These are phyloP conservation scores for Cantharis rufa DNA, from an alignment of 2,888 invertebrate species.

Conservation along the genomic window DNA sequence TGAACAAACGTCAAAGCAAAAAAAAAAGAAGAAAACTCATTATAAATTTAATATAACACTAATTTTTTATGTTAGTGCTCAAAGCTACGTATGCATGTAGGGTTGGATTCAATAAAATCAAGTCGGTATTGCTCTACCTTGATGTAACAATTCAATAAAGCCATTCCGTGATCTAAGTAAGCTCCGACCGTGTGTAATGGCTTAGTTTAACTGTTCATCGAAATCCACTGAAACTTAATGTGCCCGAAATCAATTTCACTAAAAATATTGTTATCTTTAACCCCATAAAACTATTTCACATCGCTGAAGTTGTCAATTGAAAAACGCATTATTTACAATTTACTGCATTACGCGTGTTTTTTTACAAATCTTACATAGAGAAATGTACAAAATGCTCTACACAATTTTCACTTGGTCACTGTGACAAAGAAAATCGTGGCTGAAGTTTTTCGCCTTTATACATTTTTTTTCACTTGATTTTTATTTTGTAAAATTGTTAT, in stretches of 20 bases:
- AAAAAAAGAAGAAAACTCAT: too few relatives aligned
- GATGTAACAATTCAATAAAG: conserved; percentile 43
- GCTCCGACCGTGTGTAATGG: conserved; percentile 51
- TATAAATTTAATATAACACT: background rate
- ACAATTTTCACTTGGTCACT: too few relatives aligned
- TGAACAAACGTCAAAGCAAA: too few relatives aligned
- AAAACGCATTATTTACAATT: background rate
- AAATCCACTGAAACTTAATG: conserved; percentile 51
- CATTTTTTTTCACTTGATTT: too few relatives aligned
- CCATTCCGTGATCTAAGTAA: conserved; percentile 51
- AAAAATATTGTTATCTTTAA: conserved; percentile 47
- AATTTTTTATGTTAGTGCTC: background rate
- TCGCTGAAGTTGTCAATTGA: background rate
- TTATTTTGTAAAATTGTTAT: too few relatives aligned
- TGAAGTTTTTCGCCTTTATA: too few relatives aligned
- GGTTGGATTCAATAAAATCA: conserved; percentile 13
- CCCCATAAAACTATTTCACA: conserved; percentile 1
- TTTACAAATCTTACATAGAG: background rate
- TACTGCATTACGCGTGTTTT: background rate
- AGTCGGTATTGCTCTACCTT: conserved; percentile 20
- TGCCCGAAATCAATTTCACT: conserved; percentile 53
- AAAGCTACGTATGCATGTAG: background rate
- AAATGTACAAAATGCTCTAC: too few relatives aligned
- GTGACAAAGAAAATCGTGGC: too few relatives aligned
- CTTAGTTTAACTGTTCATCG: conserved; percentile 53